Conservation (phyloP, 2,113 vertebrate genomes). For the Nibea coibor region DNA sequence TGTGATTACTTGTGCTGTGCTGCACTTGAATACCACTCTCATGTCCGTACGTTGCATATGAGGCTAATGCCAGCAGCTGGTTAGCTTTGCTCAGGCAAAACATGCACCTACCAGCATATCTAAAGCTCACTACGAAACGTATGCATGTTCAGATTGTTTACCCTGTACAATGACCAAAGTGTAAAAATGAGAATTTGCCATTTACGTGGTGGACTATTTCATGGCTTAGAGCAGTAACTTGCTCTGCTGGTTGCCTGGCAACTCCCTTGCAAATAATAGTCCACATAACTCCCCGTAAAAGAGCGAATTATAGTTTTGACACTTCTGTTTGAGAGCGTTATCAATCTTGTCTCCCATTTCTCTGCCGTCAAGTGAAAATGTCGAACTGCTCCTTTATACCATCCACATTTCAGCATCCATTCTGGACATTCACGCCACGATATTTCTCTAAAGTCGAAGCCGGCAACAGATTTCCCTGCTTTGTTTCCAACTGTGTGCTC, state of each 20-base stretch:
- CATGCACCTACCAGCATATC: too few species aligned
- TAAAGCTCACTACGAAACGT: not conserved
- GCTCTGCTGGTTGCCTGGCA: not conserved
- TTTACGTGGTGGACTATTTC: not conserved
- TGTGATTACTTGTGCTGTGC: too few species aligned
- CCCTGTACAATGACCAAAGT: not conserved
- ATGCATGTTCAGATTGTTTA: not conserved
- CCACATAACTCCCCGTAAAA: not conserved
- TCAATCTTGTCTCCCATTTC: not conserved
- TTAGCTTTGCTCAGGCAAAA: too few species aligned
- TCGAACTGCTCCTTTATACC: not conserved
- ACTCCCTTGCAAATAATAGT: not conserved
- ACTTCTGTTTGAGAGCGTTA: not conserved
- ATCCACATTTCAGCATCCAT: not conserved
- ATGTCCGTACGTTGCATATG: too few species aligned
- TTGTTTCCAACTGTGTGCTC: constrained; percentile 12
- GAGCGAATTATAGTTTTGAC: not conserved
- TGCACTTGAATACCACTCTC: too few species aligned
- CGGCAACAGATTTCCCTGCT: not conserved
- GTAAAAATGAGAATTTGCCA: not conserved
- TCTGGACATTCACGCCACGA: not conserved
- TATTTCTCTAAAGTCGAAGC: not conserved
- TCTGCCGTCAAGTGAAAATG: not conserved
- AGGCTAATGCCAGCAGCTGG: too few species aligned
- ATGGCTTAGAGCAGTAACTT: not conserved